Conservation (phyloP, 2,113 vertebrate species). For the Eleginops maclovinus region DNA sequence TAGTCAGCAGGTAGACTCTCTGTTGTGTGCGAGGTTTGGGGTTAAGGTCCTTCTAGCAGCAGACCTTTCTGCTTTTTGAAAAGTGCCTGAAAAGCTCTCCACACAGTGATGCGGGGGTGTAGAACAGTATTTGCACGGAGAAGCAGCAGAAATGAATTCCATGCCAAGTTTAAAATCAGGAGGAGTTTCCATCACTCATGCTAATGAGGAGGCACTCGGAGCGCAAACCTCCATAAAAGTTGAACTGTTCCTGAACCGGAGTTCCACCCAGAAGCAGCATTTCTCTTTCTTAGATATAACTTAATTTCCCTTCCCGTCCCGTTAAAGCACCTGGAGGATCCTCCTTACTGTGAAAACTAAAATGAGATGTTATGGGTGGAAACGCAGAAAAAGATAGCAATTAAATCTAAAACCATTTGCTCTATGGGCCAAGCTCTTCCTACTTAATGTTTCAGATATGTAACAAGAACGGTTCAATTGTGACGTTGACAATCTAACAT, state of each 20-base stretch:
- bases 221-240: constrained; percentile 14
- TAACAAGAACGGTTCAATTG: neutral
- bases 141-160: constrained; percentile 35
- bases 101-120: constrained; percentile 2
- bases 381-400: neutral
- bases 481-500: too few species aligned
- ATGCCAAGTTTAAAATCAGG: constrained; percentile 38
- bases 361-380: neutral
- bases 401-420: neutral
- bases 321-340: neutral
- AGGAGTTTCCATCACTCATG: constrained; percentile 54
- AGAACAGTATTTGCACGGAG: constrained; percentile 24
- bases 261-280: constrained; percentile 13
- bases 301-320: constrained; percentile 31
- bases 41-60: neutral
- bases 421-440: neutral
- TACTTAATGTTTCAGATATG: neutral
- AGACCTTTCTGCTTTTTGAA: constrained; percentile 8
- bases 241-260: constrained; percentile 43
- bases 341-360: neutral
- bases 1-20: neutral
- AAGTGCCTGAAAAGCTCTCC: constrained; percentile 22
- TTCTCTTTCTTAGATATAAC: constrained; percentile 12
- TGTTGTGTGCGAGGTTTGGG: neutral
- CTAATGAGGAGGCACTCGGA: constrained; percentile 50